Conservation (phyloP, 2,888 invertebrate species). For the Pachycephus smyrnensis region DNA sequence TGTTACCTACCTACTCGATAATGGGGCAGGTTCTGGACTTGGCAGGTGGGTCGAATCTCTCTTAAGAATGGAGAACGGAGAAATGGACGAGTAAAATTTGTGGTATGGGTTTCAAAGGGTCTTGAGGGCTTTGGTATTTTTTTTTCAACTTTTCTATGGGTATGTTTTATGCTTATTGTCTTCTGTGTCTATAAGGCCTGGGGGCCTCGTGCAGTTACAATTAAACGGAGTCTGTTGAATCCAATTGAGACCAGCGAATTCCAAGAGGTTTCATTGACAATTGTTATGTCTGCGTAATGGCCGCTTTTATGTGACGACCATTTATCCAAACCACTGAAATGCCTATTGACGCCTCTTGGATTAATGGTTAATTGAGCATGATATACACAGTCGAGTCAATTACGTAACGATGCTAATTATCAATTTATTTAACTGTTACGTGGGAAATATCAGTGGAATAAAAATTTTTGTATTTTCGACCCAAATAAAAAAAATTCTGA, state of each 20-base stretch:
- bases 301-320: neutral
- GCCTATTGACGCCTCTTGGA: neutral
- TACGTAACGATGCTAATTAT: neutral
- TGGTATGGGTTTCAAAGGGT: neutral
- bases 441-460: neutral
- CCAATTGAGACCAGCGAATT: conserved; percentile 7
- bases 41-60: neutral
- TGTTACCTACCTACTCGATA: neutral
- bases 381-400: neutral
- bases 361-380: neutral
- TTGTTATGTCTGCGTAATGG: neutral
- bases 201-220: neutral
- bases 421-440: neutral
- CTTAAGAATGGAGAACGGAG: neutral
- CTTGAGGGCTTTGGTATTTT: neutral
- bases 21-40: neutral
- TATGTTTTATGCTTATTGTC: neutral
- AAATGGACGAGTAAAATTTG: neutral
- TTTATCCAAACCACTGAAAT: neutral
- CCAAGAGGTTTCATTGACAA: neutral
- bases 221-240: conserved; percentile 13
- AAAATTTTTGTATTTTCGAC: neutral
- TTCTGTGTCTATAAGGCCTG: neutral
- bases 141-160: neutral
- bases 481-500: neutral